Evolutionary conservation across 2,113 vertebrate genomes (phyloP).

Genomic region (Sarotherodon lohbergeri): DNA sequence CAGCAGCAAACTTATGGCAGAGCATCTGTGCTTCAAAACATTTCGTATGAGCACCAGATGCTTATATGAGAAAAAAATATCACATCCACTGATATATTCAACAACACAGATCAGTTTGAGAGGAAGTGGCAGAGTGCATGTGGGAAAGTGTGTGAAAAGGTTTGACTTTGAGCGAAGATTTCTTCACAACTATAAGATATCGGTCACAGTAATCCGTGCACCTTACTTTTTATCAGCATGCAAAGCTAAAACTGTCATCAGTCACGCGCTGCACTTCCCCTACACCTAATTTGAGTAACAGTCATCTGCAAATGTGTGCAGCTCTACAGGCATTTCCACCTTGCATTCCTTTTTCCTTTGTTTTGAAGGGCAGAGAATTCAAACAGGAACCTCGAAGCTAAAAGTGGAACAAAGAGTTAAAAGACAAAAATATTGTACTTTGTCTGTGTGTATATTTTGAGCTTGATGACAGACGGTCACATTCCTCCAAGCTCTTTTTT

Average conservation of each 20-base stretch:
- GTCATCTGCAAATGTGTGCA: background rate
- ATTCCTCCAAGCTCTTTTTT: background rate
- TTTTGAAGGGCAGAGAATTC: background rate
- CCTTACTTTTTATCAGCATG: background rate
- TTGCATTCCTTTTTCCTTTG: conserved; percentile 17
- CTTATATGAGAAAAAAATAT: background rate
- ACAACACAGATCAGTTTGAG: background rate
- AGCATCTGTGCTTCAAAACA: conserved; percentile 6
- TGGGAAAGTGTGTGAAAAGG: background rate
- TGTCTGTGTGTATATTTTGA: background rate
- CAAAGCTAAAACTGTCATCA: background rate
- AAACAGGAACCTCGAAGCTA: conserved; percentile 16
- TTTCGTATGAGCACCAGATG: conserved; percentile 7
- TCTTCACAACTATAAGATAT: background rate
- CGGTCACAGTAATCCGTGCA: background rate
- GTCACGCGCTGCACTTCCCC: background rate
- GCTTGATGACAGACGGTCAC: background rate
- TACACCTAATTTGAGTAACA: background rate
- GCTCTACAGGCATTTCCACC: conserved; percentile 20
- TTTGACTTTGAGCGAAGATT: background rate
- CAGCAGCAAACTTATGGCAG: background rate
- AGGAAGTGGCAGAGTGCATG: background rate
- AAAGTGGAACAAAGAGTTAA: conserved; percentile 30
- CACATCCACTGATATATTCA: background rate
- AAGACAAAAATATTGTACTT: background rate